Percentiles rank a stretch among this genome's conserved stretches.
Conservation (phyloP, 1,140 invertebrate genomes). For the Mactra quadrangularis region DNA sequence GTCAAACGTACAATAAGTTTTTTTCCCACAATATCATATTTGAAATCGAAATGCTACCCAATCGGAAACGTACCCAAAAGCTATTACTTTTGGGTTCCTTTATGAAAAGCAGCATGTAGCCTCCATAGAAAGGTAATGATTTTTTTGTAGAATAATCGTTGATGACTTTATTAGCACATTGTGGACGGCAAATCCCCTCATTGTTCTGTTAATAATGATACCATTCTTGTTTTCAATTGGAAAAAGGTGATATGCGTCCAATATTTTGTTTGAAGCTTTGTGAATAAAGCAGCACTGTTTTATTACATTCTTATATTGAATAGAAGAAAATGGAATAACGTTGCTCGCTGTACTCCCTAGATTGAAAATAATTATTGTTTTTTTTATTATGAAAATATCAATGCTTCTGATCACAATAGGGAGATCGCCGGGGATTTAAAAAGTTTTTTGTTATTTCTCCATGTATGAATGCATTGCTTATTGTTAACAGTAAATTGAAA, state of each 20-base stretch:
- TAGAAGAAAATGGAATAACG: slow-evolving; percentile 60
- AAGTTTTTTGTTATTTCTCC: slow-evolving; percentile 62
- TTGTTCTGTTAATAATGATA: slow-evolving; percentile 58
- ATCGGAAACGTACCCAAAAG: slow-evolving; percentile 59
- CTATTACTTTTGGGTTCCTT: slow-evolving; percentile 52
- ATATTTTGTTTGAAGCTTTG: slow-evolving; percentile 50
- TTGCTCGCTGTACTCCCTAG: slow-evolving; percentile 43
- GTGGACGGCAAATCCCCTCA: slow-evolving; percentile 50
- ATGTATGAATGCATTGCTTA: slow-evolving; percentile 41
- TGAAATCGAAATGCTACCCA: slow-evolving; percentile 40
- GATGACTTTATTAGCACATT: slow-evolving; percentile 64
- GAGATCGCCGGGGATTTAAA: slow-evolving; percentile 46
- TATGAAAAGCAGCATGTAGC: slow-evolving; percentile 55
- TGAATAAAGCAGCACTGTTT: slow-evolving; percentile 35
- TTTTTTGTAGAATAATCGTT: slow-evolving; percentile 58
- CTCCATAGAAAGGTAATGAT: slow-evolving; percentile 52
- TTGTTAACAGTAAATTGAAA: slow-evolving; percentile 60
- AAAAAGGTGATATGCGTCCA: slow-evolving; percentile 53
- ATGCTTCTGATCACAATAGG: slow-evolving; percentile 50
- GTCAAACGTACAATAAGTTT: slow-evolving; percentile 29
- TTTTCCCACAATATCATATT: slow-evolving; percentile 35
- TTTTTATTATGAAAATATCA: slow-evolving; percentile 65
- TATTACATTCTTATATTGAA: slow-evolving; percentile 63
- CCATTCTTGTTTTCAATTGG: slow-evolving; percentile 7
- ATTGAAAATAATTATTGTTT: slow-evolving; percentile 65